Evolutionary conservation across 53 echinoderm and acorn worm species (phyloP), one percentile per base, ranked within the genome.

Genomic region (Holothuria scabra): DNA sequence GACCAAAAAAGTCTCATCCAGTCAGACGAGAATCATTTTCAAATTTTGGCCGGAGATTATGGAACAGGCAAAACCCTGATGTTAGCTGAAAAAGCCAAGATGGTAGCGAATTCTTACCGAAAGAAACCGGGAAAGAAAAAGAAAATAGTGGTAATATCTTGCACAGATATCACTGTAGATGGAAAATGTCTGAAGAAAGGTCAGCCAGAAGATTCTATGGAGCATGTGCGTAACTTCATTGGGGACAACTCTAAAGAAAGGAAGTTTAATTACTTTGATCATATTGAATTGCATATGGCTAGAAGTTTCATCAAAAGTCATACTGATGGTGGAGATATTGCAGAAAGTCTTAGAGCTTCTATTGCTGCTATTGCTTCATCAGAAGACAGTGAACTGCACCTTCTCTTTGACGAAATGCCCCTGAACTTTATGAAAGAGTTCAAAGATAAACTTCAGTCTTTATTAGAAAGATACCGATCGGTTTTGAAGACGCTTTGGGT

Each of bases 11-110:
- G 26, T 25, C 23, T 46, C 23, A 41, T 72, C 12, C 44, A n/a
- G 1, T 25, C 16, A 35, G 24, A 16, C 12, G 4, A 23, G 20
- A 72, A 46, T 33, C 72, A 48, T 25, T 72, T 24, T 72, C 72
- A 72, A 22, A 25, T 33, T 22, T 23, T 72, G 26, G 72, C 72
- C 8, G 72, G 72, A 44, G 72, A 46, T 25, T 72, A 72, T 72
- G 72, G 72, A 2, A 72, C 72, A 48, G 72, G 72, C 49, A 72
- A 72, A 72, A 72, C 48, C 48, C 72, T 72, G 72, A 72, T 72
- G 72, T 72, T 72, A 46, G 22, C 48, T 13, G n/a, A 46, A 3
- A 72, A 48, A 14, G 72, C 72, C 21, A 46, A 33, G 22, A 14
- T 46, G 16, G n/a, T 72, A 35, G 72, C 72, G 0, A 44, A 44